Conservation (phyloP, 2,888 invertebrate species). For the Drosophila anomalata region DNA sequence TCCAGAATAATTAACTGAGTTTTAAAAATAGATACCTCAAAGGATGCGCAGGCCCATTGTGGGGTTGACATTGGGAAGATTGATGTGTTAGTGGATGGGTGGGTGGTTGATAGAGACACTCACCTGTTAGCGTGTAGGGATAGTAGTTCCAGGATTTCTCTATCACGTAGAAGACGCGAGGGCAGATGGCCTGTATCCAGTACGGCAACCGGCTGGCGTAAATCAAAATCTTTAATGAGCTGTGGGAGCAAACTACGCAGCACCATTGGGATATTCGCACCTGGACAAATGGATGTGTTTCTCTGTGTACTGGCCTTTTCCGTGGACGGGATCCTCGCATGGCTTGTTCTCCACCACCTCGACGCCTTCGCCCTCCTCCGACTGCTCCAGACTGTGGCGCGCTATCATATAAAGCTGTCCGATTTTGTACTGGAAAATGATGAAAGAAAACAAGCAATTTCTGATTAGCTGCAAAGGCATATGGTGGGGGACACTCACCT, state of each 20-base stretch:
- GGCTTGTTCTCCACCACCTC: conserved; percentile 94
- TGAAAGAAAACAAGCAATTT: conserved; percentile 20
- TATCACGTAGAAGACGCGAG: conserved; percentile 95
- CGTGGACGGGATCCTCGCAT: conserved; percentile 91
- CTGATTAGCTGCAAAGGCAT: background rate
- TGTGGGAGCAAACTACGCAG: conserved; percentile 8
- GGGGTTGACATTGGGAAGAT: conserved; percentile 8
- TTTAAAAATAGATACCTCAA: conserved; percentile 23
- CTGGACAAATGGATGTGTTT: conserved; percentile 95
- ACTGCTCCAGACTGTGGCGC: conserved; percentile 95
- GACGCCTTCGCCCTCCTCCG: conserved; percentile 94
- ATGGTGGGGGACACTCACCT: conserved; percentile 86
- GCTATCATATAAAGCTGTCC: conserved; percentile 98
- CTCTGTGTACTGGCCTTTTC: conserved; percentile 94
- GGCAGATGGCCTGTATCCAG: conserved; percentile 94
- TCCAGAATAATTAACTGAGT: conserved; percentile 14
- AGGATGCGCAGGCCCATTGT: conserved; percentile 28
- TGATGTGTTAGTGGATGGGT: conserved; percentile 22
- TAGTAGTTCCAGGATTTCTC: conserved; percentile 98
- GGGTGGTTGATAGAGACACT: conserved; percentile 57
- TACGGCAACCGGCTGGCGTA: conserved; percentile 90
- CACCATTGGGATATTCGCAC: conserved; percentile 84
- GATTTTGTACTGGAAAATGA: conserved; percentile 89
- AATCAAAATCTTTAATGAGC: conserved; percentile 14
- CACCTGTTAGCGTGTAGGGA: conserved; percentile 94